Conservation (phyloP, 2,113 vertebrate genomes). For the Zootoca vivipara region DNA sequence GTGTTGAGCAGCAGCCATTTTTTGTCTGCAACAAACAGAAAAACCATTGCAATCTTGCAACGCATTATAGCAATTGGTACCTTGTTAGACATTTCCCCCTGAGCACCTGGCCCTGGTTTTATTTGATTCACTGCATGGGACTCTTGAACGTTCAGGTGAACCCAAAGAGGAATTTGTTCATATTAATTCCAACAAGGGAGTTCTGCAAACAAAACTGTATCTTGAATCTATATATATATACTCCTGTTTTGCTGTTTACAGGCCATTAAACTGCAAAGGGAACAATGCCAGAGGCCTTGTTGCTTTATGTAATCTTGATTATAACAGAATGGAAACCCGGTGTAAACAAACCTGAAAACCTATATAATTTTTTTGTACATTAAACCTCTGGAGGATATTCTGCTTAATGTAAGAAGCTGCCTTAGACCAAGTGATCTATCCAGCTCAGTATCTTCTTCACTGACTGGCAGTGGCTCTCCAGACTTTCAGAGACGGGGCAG, state of each 20-base stretch:
- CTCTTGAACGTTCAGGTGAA: background rate
- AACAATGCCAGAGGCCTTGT: background rate
- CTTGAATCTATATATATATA: background rate
- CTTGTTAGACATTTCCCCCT: background rate
- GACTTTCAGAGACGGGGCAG: too few species aligned
- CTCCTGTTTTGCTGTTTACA: constrained; percentile 12
- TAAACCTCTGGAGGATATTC: background rate
- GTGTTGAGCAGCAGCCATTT: too few species aligned
- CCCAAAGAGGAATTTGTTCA: background rate
- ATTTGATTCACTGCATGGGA: background rate
- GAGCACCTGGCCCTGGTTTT: too few species aligned
- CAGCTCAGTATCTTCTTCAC: too few species aligned
- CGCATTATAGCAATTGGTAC: background rate
- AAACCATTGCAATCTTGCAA: too few species aligned
- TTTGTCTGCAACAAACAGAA: too few species aligned
- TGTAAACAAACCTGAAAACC: constrained; percentile 9
- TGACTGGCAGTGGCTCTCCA: too few species aligned
- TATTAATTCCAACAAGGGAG: background rate
- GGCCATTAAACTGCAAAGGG: background rate
- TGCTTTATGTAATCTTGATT: constrained; percentile 17
- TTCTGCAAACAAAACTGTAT: background rate
- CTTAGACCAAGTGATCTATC: background rate
- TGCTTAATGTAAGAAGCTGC: background rate
- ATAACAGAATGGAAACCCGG: background rate
- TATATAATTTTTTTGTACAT: background rate